Percentiles rank a stretch among this genome's conserved stretches.
These are phyloP conservation scores for Myopa tessellatipennis DNA, from an alignment of 2,888 invertebrate genomes.

Conservation along the genomic window DNA sequence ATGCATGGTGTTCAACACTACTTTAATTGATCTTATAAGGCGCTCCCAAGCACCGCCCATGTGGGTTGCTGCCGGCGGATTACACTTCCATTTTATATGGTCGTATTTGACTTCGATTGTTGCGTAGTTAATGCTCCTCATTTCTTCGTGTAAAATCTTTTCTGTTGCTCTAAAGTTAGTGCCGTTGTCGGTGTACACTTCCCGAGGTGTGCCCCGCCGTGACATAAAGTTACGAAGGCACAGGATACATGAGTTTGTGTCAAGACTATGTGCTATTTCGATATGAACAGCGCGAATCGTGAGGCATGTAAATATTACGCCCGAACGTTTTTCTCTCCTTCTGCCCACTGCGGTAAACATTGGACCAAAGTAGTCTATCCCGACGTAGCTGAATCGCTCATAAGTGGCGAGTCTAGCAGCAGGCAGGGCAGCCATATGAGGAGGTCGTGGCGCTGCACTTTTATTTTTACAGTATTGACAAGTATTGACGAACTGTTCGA, in stretches of 20 bases:
- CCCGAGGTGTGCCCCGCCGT: conserved; percentile 32
- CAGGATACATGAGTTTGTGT: conserved; percentile 22
- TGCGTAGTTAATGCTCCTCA: neutral
- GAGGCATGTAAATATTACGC: conserved; percentile 46
- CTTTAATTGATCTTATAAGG: conserved; percentile 40
- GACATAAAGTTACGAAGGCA: conserved; percentile 42
- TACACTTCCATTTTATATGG: conserved; percentile 43
- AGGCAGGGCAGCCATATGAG: conserved; percentile 46
- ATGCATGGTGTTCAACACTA: conserved; percentile 27
- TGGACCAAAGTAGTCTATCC: conserved; percentile 48
- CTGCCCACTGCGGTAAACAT: conserved; percentile 42
- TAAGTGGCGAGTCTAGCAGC: conserved; percentile 41
- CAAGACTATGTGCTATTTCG: neutral
- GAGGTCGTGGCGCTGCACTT: conserved; percentile 28
- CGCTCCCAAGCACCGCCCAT: conserved; percentile 40
- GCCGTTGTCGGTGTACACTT: conserved; percentile 31
- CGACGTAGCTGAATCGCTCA: conserved; percentile 42
- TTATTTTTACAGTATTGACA: conserved; percentile 46
- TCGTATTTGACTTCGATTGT: no score
- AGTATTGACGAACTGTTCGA: conserved; percentile 40
- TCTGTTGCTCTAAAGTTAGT: conserved; percentile 22
- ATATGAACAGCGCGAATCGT: conserved; percentile 42
- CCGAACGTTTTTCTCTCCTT: conserved; percentile 47
- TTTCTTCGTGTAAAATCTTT: conserved; percentile 20
- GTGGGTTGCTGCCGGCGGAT: conserved; percentile 41